Evolutionary conservation across 1,140 invertebrate genomes (phyloP), one percentile per base, ranked within the genome.

Genomic region (Mamestra configurata): DNA sequence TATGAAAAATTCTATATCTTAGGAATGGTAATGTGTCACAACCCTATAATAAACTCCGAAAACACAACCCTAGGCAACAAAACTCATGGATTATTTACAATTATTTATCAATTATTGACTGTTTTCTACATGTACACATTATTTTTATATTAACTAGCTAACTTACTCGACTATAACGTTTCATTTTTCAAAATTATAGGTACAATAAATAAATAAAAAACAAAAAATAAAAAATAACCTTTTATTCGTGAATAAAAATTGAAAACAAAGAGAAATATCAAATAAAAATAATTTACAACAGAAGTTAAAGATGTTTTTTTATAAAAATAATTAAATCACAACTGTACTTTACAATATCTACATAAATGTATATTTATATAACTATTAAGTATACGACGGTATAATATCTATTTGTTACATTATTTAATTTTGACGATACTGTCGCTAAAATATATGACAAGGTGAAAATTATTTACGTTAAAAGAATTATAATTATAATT

Each of bases 161-260:
- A 10, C 49, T 10, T 2, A 66, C 68, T 49, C 66, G 43, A 46
- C 15, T 46, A 46, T 4, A 46, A 2, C 10, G 6, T 4, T 6
- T 20, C 6, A 6, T 20, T 15, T 7, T 53, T 4, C 4, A 27
- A 13, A 46, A 2, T 59, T 3, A 59, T 13, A 80, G 68, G 40
- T 18, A 79, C 77, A 49, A 70, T 77, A 78, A 31, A 83, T 81
- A 64, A 64, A 64, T 81, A 82, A 59, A 76, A 75, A 82, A 83
- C 80, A 70, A 82, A 77, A 80, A 83, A 75, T 81, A 85, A 84
- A 87, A 85, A 84, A 81, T 80, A 87, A 86, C 82, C 75, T 57
- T 91, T 88, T 88, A 89, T 90, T 91, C 24, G 70, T 77, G 20
- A 84, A 84, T 75, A 86, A 75, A 82, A 80, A 15, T 66, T 22